phyloP scores from a whole-genome alignment of 2,888 invertebrate species.

The Caenorhabditis wallacei region DNA sequence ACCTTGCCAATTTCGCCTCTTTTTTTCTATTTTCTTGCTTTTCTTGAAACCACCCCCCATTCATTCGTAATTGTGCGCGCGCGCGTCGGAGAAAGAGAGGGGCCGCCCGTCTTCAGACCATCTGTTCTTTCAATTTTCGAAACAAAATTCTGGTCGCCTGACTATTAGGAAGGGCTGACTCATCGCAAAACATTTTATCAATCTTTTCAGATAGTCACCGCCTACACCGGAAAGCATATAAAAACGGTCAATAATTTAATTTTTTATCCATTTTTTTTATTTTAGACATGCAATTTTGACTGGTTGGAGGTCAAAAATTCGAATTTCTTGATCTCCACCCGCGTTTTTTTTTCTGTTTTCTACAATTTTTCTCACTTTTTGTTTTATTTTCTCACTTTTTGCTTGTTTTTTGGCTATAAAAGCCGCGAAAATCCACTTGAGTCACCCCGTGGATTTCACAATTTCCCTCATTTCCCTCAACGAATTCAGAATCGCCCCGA shows the following conservation, averaged over 20 bases:
- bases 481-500: background rate
- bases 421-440: background rate
- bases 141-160: conserved; percentile 43
- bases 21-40: conserved; percentile 13
- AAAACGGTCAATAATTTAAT: background rate
- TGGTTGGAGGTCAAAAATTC: background rate
- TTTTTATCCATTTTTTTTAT: background rate
- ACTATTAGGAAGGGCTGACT: conserved; percentile 11
- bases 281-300: background rate
- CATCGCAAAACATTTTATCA: conserved; percentile 17
- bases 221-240: conserved; percentile 1
- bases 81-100: conserved; percentile 8
- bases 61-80: conserved; percentile 57
- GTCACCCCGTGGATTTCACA: background rate
- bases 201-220: background rate
- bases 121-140: conserved; percentile 54
- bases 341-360: background rate
- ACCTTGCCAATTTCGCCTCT: conserved; percentile 44
- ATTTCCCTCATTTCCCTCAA: background rate
- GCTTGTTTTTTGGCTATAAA: background rate
- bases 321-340: conserved; percentile 12
- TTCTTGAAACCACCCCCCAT: conserved; percentile 50
- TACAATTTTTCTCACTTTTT: background rate
- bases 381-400: background rate
- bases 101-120: conserved; percentile 39